Evolutionary conservation across 2,797 vertebrate genomes (phyloP).

Genomic region (Oreochromis grahami): DNA sequence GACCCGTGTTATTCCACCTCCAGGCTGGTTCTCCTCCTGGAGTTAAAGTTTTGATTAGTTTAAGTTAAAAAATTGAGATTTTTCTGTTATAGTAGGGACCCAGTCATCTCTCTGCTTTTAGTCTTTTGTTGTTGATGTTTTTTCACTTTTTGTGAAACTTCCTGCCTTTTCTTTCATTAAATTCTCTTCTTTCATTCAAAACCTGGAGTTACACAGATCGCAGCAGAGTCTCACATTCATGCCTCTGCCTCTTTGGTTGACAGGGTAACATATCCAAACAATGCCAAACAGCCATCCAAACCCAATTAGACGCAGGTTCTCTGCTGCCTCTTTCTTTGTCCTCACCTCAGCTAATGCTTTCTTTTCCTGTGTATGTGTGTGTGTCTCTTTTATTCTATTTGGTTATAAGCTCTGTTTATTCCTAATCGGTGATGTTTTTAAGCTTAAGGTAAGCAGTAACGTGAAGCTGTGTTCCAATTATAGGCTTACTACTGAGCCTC

Average conservation of each 20-base stretch:
- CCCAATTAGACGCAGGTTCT: constrained; percentile 46
- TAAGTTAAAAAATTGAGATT: neutral
- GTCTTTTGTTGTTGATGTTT: neutral
- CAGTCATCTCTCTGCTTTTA: neutral
- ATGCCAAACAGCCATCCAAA: constrained; percentile 38
- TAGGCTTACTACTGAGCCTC: neutral
- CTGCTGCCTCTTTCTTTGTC: neutral
- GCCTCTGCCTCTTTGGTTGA: constrained; percentile 27
- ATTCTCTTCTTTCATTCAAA: neutral
- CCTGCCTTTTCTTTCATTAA: neutral
- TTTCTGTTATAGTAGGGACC: neutral
- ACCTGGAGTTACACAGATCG: neutral
- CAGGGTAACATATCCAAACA: constrained; percentile 40
- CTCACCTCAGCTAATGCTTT: neutral
- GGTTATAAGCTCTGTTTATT: neutral
- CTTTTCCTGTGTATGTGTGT: neutral
- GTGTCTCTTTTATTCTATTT: neutral
- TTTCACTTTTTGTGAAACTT: neutral
- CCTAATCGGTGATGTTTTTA: neutral
- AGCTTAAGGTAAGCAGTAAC: neutral
- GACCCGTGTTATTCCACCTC: neutral
- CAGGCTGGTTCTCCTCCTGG: neutral
- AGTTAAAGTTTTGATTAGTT: neutral
- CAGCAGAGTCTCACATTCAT: constrained; percentile 29
- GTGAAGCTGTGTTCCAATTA: neutral